A percentile compares a stretch with the other conserved stretches of the same genome.
Evolutionary conservation across 92 coral and sea anemone species (phyloP).

Genomic region (Siderastrea radians): DNA sequence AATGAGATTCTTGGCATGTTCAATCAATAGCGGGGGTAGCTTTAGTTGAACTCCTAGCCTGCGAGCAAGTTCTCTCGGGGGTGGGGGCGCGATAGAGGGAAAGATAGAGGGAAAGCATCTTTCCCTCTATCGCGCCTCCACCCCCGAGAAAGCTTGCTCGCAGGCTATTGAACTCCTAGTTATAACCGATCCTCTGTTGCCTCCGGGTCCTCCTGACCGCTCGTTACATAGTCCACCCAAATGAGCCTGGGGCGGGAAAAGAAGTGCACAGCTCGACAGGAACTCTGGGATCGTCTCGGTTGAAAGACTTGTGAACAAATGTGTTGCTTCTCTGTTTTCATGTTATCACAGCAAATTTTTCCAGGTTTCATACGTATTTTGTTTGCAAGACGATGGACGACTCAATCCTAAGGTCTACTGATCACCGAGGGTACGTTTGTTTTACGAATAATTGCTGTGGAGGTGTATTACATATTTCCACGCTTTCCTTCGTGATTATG

Average conservation of each 20-base stretch:
- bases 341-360: background rate
- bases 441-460: background rate
- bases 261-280: background rate
- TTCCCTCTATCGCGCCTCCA: too few species aligned
- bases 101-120: too few species aligned
- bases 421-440: constrained; percentile 49
- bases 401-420: constrained; percentile 7
- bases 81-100: too few species aligned
- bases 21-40: too few species aligned
- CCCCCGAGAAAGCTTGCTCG: too few species aligned
- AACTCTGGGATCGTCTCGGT: constrained; percentile 27
- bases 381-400: constrained; percentile 22
- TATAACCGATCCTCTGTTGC: too few species aligned
- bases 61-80: too few species aligned
- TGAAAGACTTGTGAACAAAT: background rate
- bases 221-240: too few species aligned
- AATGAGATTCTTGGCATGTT: too few species aligned
- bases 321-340: background rate
- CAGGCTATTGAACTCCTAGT: too few species aligned
- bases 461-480: background rate
- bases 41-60: too few species aligned
- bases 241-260: constrained; percentile 10
- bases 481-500: background rate
- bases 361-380: background rate
- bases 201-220: too few species aligned